Evolutionary conservation across 2,888 invertebrate species (phyloP).

Genomic region (Fissipunctia ypsillon): DNA sequence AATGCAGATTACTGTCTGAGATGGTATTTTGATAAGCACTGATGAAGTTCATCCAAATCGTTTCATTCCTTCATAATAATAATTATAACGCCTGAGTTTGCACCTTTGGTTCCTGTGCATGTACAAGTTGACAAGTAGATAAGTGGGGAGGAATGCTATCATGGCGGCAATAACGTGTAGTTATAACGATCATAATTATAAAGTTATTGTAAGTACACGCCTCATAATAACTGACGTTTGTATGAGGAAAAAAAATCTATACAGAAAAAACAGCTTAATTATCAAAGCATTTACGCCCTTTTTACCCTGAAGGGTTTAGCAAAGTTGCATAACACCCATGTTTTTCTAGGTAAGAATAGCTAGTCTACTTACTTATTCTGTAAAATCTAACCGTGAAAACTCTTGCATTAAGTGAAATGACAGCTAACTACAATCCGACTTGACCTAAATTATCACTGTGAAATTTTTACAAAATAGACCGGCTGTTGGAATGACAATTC

Average conservation of each 20-base stretch:
- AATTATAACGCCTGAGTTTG: background rate
- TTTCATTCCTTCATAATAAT: background rate
- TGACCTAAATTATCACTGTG: no score
- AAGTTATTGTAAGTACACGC: conserved; percentile 23
- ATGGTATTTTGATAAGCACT: background rate
- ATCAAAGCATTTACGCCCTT: background rate
- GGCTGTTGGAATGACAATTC: no score
- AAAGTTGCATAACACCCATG: background rate
- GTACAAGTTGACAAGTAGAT: conserved; percentile 9
- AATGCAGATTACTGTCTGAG: no score
- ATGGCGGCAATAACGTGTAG: conserved; percentile 2
- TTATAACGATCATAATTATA: conserved; percentile 38
- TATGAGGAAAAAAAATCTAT: background rate
- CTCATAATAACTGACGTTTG: conserved; percentile 20
- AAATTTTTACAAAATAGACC: no score
- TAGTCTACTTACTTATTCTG: no score
- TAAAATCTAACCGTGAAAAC: no score
- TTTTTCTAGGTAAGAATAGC: background rate
- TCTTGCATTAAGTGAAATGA: no score
- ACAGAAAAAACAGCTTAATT: background rate
- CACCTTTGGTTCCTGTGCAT: conserved; percentile 16
- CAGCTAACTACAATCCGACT: no score
- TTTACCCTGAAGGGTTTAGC: background rate
- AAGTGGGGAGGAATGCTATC: background rate
- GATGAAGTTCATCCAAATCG: background rate